These are phyloP conservation scores for Otolemur garnettii DNA, from an alignment of 2,113 vertebrate species.

Conservation along the genomic window DNA sequence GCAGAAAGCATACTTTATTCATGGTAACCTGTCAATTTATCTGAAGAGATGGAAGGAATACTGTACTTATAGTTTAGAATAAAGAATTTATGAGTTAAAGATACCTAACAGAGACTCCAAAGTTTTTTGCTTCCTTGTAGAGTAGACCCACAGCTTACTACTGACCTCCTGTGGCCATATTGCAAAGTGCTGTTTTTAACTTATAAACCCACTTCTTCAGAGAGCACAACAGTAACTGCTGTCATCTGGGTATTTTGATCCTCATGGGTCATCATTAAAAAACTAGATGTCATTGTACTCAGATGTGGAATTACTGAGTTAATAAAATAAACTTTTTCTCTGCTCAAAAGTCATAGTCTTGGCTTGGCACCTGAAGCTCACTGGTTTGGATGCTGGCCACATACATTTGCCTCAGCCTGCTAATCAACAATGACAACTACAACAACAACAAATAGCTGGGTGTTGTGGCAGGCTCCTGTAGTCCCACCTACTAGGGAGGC, in stretches of 20 bases:
- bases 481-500: too few relatives aligned
- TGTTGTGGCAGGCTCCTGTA: too few relatives aligned
- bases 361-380: too few relatives aligned
- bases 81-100: background rate
- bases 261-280: background rate
- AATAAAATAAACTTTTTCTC: background rate
- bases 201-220: background rate
- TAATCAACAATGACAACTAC: too few relatives aligned
- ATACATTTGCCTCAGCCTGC: too few relatives aligned
- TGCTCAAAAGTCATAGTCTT: background rate
- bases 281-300: background rate
- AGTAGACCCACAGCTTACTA: background rate
- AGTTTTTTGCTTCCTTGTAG: background rate
- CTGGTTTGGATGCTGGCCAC: too few relatives aligned
- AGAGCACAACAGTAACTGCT: background rate
- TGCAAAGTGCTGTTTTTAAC: background rate
- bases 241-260: too few relatives aligned
- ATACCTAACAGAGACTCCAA: too few relatives aligned
- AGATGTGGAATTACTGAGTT: background rate
- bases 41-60: background rate
- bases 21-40: background rate
- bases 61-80: background rate
- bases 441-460: too few relatives aligned
- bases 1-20: background rate
- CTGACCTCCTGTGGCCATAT: constrained; percentile 53